phyloP scores from a whole-genome alignment of 2,113 vertebrate genomes.

The Oncorhynchus gorbuscha region DNA sequence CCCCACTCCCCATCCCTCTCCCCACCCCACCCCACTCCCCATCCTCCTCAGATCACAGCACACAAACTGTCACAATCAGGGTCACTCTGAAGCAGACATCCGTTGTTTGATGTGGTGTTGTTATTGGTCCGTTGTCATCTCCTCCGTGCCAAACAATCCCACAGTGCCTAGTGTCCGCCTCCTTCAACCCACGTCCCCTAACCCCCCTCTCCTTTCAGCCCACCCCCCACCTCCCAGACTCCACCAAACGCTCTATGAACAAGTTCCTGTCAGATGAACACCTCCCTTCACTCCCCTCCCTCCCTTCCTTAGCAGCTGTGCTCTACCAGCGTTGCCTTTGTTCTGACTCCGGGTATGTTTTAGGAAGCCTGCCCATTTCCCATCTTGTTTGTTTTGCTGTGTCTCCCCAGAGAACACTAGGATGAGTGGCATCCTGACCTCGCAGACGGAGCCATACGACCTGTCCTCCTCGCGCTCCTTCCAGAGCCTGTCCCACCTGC shows the following conservation, averaged over 20 bases:
- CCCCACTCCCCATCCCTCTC: neutral
- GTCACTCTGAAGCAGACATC: slow-evolving; percentile 50
- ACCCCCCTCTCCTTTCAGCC: neutral
- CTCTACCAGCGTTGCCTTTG: slow-evolving; percentile 7
- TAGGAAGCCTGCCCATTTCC: neutral
- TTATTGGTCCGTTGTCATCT: slow-evolving; percentile 36
- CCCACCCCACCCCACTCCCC: neutral
- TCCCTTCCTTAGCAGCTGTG: neutral
- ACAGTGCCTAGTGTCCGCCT: neutral
- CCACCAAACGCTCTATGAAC: neutral
- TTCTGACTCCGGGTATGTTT: slow-evolving; percentile 6
- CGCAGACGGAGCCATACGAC: slow-evolving; percentile 96
- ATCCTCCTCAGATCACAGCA: slow-evolving; percentile 21
- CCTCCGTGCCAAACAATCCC: neutral
- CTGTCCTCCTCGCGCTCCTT: slow-evolving; percentile 97
- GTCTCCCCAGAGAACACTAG: slow-evolving; percentile 87
- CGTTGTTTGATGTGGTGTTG: slow-evolving; percentile 47
- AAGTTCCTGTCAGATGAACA: slow-evolving; percentile 23
- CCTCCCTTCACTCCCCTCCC: neutral
- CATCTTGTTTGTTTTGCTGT: slow-evolving; percentile 9
- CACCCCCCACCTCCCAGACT: neutral
- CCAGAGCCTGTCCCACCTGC: slow-evolving; percentile 97
- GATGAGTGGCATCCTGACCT: slow-evolving; percentile 95
- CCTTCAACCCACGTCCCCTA: neutral
- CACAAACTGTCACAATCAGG: slow-evolving; percentile 43